Percentiles rank a stretch among this genome's conserved stretches.
Evolutionary conservation across 2,113 vertebrate genomes (phyloP).

Genomic region (Serilophus lunatus): DNA sequence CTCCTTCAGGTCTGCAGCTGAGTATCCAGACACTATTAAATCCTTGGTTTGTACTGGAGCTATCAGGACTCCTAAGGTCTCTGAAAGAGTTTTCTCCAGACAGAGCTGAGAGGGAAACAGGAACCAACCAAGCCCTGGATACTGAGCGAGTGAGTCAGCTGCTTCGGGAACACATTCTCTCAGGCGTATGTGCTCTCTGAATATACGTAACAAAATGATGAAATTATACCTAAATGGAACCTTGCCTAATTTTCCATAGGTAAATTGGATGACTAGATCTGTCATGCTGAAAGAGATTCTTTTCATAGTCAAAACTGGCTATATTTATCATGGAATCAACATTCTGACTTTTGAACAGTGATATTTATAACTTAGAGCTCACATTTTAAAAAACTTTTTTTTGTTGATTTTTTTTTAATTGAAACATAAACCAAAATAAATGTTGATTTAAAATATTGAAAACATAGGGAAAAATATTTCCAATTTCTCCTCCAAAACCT

Average conservation of each 20-base stretch:
- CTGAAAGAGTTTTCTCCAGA: neutral
- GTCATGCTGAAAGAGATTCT: neutral
- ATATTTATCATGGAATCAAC: neutral
- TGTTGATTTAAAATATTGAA: neutral
- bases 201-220: neutral
- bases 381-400: neutral
- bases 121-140: neutral
- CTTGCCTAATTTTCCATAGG: neutral
- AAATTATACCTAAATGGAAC: neutral
- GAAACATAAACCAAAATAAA: neutral
- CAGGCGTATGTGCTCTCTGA: neutral
- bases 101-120: neutral
- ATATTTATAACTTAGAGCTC: neutral
- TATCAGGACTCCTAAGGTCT: neutral
- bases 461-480: neutral
- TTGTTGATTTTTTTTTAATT: neutral
- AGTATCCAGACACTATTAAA: neutral
- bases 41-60: neutral
- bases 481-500: neutral
- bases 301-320: neutral
- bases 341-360: neutral
- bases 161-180: fast-evolving
- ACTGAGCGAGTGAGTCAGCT: neutral
- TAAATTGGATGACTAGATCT: neutral
- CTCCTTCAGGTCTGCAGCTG: neutral